Conservation (phyloP, 2,888 invertebrate species). For the Cantharis rustica region DNA sequence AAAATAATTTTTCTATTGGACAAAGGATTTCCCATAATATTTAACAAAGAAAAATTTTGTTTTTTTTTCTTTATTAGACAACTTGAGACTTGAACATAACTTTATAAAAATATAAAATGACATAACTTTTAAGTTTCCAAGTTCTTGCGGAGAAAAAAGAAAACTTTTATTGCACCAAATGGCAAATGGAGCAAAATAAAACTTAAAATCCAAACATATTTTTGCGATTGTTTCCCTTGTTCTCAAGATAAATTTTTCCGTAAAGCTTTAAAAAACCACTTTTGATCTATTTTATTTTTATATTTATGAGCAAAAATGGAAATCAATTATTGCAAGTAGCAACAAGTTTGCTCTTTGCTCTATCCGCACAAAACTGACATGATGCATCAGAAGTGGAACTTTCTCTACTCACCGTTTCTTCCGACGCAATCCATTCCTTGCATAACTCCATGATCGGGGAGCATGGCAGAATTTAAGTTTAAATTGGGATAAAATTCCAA, state of each 20-base stretch:
- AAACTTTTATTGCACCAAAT: neutral
- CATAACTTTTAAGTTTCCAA: neutral
- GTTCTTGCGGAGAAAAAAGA: neutral
- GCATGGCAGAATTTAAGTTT: slow-evolving; percentile 60
- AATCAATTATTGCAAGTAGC: neutral
- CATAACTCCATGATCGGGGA: slow-evolving; percentile 61
- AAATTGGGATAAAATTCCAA: slow-evolving; percentile 73
- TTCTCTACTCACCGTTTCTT: slow-evolving; percentile 62
- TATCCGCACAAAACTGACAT: neutral
- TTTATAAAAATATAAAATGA: neutral
- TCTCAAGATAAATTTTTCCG: neutral
- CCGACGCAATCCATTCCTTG: slow-evolving; percentile 66
- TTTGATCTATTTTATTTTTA: too few relatives aligned
- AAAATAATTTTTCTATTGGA: too few relatives aligned
- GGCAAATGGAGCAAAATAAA: too few relatives aligned
- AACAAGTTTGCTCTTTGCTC: neutral
- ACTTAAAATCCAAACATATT: too few relatives aligned
- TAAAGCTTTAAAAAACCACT: too few relatives aligned
- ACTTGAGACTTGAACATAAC: neutral
- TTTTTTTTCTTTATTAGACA: too few relatives aligned
- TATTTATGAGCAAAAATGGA: neutral
- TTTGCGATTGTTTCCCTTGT: too few relatives aligned
- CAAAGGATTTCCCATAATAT: too few relatives aligned
- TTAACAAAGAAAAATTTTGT: too few relatives aligned
- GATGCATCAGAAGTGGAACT: neutral